These are phyloP conservation scores for Diaprepes abbreviatus DNA, from an alignment of 2,888 invertebrate genomes.

Conservation along the genomic window DNA sequence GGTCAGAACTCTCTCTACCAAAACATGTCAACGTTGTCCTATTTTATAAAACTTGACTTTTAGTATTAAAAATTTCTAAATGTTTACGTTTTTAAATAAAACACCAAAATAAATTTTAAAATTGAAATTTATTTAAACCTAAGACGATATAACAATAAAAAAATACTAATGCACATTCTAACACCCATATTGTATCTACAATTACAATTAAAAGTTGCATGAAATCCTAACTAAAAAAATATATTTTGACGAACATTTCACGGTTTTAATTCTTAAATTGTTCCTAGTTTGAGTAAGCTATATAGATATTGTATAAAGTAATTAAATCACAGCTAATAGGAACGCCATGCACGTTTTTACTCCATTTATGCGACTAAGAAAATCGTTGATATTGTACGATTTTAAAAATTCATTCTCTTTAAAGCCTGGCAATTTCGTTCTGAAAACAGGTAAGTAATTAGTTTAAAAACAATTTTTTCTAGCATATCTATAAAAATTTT, in stretches of 20 bases:
- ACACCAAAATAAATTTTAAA: neutral
- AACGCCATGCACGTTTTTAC: neutral
- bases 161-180: conserved; percentile 17
- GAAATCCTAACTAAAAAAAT: conserved; percentile 13
- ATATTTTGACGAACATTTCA: neutral
- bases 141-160: conserved; percentile 16
- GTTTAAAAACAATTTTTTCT: no score
- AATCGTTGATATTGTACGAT: no score
- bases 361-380: no score
- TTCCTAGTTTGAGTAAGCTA: neutral
- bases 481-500: no score
- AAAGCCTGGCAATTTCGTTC: no score
- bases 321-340: neutral
- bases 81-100: neutral
- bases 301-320: conserved; percentile 8
- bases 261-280: neutral
- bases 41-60: no score
- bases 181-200: conserved; percentile 12
- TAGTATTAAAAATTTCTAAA: no score
- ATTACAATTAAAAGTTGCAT: conserved; percentile 1
- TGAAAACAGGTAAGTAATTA: no score
- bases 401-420: no score
- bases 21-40: no score
- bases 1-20: no score
- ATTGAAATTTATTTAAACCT: conserved; percentile 11